Base-by-base conservation (phyloP, 1,140 invertebrate genomes). In the Pinna nobilis region DNA sequence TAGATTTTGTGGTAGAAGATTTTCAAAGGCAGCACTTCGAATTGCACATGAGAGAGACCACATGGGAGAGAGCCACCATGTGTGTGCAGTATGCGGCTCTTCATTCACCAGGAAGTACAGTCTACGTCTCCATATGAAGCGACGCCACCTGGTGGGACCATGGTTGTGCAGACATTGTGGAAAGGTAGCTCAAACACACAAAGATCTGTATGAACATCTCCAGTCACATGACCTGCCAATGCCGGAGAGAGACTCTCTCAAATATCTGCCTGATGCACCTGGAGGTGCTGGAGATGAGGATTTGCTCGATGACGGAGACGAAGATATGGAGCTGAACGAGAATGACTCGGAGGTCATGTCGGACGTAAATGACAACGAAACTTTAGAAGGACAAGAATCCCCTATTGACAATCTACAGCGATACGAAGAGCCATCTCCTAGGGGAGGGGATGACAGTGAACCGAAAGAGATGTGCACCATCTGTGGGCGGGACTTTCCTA, bases 201-300 rank as follows among this genome's bases (percentile, higher is more conserved):
- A 53, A 50, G 74, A 78, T 50, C 72, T 87, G 57, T 80, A 78
- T 50, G 66, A 69, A n/a, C 85, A 87, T 70, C 49, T 86, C 2
- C 78, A 80, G 39, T 73, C 72, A n/a, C 82, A 85, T 71, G 76
- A 81, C 64, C 74, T 84, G 5, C 78, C 80, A 1, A 59, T 71
- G 50, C 73, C 74, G 13, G 83, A 84, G 61, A 67, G 66, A 28
- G 77, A 75, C 44, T 88, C 85, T 13, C 70, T 81, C 0, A 64
- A 80, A 9, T 88, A 81, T 70, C 74, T 79, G 51, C 94, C 94
- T 47, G 93, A 95, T 93, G 68, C 74, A 18, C 47, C 70, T 33
- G 74, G 67, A 41, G 15, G 39, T 20, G 68, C 75, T 15, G 50
- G 32, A 18, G 44, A 67, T 18, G 71, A 74, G 11, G 60, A 57